Evolutionary conservation across 2,113 vertebrate species (phyloP).

Genomic region (Marmota monax): DNA sequence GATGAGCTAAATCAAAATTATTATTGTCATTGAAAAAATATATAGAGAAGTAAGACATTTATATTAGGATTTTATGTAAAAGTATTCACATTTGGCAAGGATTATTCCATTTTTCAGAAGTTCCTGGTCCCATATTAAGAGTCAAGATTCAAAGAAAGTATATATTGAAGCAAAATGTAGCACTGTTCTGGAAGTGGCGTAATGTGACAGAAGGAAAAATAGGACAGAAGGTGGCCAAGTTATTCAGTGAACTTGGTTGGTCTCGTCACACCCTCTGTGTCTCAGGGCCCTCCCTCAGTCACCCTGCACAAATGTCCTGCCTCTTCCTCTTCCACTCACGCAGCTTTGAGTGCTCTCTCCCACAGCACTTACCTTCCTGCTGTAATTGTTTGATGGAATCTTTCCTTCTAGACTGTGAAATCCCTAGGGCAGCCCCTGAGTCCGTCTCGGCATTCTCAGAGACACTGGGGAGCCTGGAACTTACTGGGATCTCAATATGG

Average conservation of each 20-base stretch:
- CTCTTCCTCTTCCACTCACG: not conserved
- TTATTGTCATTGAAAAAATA: not conserved
- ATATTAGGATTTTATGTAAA: not conserved
- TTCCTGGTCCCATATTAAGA: not conserved
- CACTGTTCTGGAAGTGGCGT: not conserved
- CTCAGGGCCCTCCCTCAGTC: not conserved
- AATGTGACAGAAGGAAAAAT: not conserved
- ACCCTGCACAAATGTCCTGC: not conserved
- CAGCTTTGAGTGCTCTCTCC: not conserved
- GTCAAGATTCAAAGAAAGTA: not conserved
- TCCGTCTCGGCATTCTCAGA: not conserved
- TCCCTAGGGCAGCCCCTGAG: not conserved
- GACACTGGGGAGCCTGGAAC: not conserved
- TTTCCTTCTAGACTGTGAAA: not conserved
- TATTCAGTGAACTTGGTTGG: not conserved
- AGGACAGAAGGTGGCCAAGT: not conserved
- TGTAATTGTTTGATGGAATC: not conserved
- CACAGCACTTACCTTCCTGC: no score
- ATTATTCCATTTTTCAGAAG: not conserved
- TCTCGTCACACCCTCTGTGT: not conserved
- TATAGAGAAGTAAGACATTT: not conserved
- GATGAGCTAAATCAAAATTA: slow-evolving; percentile 20
- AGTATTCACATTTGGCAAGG: not conserved
- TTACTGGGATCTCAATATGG: not conserved
- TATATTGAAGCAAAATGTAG: not conserved